Evolutionary conservation across 2,888 invertebrate species (phyloP).

Genomic region (Cylindroiulus punctatus): DNA sequence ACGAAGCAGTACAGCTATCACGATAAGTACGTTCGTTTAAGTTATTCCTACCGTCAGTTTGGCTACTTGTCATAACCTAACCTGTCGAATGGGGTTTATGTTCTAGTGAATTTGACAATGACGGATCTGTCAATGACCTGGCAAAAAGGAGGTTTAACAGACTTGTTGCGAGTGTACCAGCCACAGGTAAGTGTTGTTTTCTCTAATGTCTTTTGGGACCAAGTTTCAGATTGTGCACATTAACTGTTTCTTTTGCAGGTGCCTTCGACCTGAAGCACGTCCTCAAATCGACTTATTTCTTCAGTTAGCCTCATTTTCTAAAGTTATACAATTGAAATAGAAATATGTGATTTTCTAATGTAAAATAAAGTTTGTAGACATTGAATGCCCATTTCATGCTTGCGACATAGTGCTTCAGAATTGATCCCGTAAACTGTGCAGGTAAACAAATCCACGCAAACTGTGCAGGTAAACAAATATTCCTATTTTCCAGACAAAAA

Average conservation of each 20-base stretch:
- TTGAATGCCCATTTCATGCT: no score
- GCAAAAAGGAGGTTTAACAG: slow-evolving; percentile 74
- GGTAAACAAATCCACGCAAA: no score
- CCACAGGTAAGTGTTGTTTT: slow-evolving; percentile 64
- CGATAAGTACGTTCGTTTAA: slow-evolving; percentile 69
- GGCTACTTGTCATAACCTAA: no score
- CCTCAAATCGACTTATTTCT: slow-evolving; percentile 83
- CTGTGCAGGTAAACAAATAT: no score
- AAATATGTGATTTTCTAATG: background rate
- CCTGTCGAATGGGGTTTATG: background rate
- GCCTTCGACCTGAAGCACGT: slow-evolving; percentile 80
- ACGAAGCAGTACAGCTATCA: slow-evolving; percentile 74
- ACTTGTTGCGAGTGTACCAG: slow-evolving; percentile 74
- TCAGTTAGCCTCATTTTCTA: slow-evolving; percentile 73
- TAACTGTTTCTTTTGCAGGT: slow-evolving; percentile 69
- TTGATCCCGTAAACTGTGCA: no score
- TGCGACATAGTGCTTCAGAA: no score
- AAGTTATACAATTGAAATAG: background rate
- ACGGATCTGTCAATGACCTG: slow-evolving; percentile 70
- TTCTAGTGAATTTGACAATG: slow-evolving; percentile 69
- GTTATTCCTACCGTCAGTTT: no score
- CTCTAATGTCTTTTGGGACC: background rate
- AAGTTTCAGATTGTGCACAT: no score
- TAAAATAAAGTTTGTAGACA: background rate
- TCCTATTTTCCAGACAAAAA: no score